Base-by-base conservation (phyloP, 1,140 invertebrate genomes). In the Procambarus virginalis region DNA sequence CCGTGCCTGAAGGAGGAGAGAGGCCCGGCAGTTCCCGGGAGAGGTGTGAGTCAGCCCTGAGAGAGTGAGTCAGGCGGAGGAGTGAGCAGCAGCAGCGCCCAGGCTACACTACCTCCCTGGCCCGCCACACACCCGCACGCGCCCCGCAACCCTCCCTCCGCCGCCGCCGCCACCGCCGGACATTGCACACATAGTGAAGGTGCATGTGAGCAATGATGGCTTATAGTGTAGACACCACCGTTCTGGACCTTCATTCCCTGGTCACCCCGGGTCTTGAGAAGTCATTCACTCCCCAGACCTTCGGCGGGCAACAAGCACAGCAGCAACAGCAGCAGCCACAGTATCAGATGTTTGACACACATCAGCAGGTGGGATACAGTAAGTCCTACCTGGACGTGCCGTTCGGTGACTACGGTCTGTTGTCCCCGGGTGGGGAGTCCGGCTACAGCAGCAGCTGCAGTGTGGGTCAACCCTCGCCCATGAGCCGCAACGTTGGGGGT, bases 151-250 rank as follows among this genome's bases (percentile, higher is more conserved):
- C 49, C 77, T 80, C 79, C 64, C 70, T 60, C 51, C 70, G 45
- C 86, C 34, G 80, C 64, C 87, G 48, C 82, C 55, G 60, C 48
- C 84, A 58, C 70, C 84, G 70, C 75, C 88, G 88, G 88, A 89
- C 88, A 89, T 89, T 84, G 88, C 88, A 68, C 46, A 77, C 55
- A 89, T 89, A 84, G 88, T 89, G 88, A 78, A 64, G 55, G 87
- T 89, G 78, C 79, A 89, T 83, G 86, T 83, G 82, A 78, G 80
- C 51, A 84, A 80, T 78, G 70, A 89, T 89, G 88, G 81, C 88
- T 14, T 89, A 81, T 81, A 84, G 70, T 78, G 73, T 73, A 55
- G 88, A 89, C 82, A 75, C 73, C 45, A 78, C 73, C 75, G 49
- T 89, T 12, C 64, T 77, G 80, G 87, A 89, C 82, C 88, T 89